A percentile compares a stretch with the other conserved stretches of the same genome.
Conservation (phyloP, 2,113 vertebrate species). For the Pionites leucogaster region DNA sequence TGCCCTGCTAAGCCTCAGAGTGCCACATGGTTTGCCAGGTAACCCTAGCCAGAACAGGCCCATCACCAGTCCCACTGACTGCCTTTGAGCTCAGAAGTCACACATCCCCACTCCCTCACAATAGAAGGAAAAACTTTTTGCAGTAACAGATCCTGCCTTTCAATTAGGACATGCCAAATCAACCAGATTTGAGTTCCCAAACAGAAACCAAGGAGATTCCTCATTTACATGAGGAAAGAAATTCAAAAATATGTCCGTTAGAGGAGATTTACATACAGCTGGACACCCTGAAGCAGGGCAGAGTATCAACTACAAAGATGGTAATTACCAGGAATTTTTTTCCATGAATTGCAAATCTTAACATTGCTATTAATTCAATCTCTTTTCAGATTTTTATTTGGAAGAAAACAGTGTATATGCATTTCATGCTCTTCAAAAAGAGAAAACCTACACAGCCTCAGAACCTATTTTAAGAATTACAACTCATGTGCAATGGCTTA, state of each 20-base stretch:
- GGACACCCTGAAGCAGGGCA: neutral
- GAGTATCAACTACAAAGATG: neutral
- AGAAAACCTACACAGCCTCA: neutral
- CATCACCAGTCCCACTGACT: rapidly evolving
- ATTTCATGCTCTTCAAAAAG: neutral
- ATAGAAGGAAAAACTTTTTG: neutral
- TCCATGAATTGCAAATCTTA: constrained; percentile 20
- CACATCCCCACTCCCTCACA: neutral
- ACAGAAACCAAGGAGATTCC: neutral
- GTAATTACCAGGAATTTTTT: neutral
- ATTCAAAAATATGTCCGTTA: neutral
- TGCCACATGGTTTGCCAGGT: neutral
- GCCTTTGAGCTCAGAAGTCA: rapidly evolving
- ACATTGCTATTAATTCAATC: neutral
- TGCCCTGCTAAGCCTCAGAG: neutral
- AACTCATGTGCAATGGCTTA: neutral
- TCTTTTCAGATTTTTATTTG: neutral
- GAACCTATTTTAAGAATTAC: neutral
- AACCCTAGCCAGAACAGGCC: neutral
- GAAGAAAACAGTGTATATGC: neutral
- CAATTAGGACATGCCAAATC: neutral
- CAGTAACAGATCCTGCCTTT: neutral
- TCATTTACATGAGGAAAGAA: constrained; percentile 44
- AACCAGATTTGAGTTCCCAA: neutral
- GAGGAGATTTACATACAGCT: constrained; percentile 60